phyloP scores from a whole-genome alignment of 2,888 invertebrate species.

The Eretmocerus hayati region DNA sequence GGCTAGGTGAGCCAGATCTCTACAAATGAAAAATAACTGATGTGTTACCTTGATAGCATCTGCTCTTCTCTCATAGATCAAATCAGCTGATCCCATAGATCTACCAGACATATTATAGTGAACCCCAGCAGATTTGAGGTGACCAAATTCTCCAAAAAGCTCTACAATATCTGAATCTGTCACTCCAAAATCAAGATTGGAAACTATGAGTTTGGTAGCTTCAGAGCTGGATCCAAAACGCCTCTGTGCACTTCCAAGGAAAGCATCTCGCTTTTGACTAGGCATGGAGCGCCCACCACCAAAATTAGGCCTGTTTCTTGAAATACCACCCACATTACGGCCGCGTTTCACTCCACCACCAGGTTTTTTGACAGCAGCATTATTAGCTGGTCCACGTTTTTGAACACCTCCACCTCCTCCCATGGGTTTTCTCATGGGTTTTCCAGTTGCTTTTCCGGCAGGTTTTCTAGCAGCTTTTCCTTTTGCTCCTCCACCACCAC shows the following conservation, averaged over 20 bases:
- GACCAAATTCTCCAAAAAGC: conserved; percentile 95
- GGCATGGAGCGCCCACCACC: not conserved
- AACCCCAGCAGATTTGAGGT: conserved; percentile 86
- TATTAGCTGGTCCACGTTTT: no score
- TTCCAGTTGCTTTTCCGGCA: not conserved
- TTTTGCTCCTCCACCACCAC: conserved; percentile 41
- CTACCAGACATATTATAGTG: conserved; percentile 96
- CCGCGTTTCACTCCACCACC: conserved; percentile 60
- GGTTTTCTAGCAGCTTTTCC: not conserved
- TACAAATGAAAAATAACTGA: not conserved
- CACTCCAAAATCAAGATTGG: conserved; percentile 95
- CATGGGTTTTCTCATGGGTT: conserved; percentile 26
- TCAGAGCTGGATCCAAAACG: conserved; percentile 45
- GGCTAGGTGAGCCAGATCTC: no score
- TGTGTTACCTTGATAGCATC: conserved; percentile 72
- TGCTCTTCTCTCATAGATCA: conserved; percentile 83
- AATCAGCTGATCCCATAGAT: conserved; percentile 94
- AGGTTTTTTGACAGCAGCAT: conserved; percentile 49
- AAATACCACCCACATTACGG: conserved; percentile 64
- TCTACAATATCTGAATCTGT: conserved; percentile 96
- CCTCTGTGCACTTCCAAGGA: conserved; percentile 1
- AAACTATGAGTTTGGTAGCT: conserved; percentile 82
- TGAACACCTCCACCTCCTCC: conserved; percentile 29
- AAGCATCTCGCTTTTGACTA: conserved; percentile 8
- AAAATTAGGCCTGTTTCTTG: conserved; percentile 29